Percentiles rank a stretch among this genome's conserved stretches.
phyloP scores from a whole-genome alignment of 2,113 vertebrate genomes.

The Stegastes partitus region DNA sequence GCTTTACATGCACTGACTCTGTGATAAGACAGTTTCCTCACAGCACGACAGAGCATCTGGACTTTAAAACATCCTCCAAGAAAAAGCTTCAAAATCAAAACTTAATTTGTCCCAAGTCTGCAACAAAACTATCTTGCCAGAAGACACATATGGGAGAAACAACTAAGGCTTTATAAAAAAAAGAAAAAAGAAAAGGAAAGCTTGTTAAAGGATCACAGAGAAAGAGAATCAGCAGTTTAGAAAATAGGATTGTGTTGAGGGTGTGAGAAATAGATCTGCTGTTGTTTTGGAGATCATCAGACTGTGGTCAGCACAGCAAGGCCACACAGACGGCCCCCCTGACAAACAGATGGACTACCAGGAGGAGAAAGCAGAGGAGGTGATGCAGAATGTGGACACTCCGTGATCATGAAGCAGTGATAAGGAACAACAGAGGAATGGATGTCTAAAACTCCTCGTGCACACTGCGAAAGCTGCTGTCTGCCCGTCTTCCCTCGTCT shows the following conservation, averaged over 20 bases:
- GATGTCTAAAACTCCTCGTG: slow-evolving; percentile 27
- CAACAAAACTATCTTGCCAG: slow-evolving; percentile 26
- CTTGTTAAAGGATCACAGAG: slow-evolving; percentile 46
- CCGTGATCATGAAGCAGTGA: slow-evolving; percentile 46
- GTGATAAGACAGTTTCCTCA: slow-evolving; percentile 28
- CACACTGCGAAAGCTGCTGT: slow-evolving; percentile 18
- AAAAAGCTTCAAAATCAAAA: not conserved
- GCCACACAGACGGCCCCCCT: slow-evolving; percentile 49
- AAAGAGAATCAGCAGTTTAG: slow-evolving; percentile 65
- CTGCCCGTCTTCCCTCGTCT: slow-evolving; percentile 32
- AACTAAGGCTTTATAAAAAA: slow-evolving; percentile 35
- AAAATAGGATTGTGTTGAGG: slow-evolving; percentile 59
- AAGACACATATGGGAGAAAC: slow-evolving; percentile 47
- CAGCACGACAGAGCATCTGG: not conserved
- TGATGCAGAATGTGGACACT: slow-evolving; percentile 55
- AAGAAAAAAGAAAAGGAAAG: slow-evolving; percentile 31
- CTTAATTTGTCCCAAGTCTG: not conserved
- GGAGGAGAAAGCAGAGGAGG: slow-evolving; percentile 51
- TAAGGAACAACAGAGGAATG: slow-evolving; percentile 51
- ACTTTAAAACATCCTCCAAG: slow-evolving; percentile 17
- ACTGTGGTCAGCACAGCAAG: slow-evolving; percentile 52
- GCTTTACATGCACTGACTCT: slow-evolving; percentile 33
- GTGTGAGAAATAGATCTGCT: slow-evolving; percentile 47
- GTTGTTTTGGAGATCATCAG: slow-evolving; percentile 65
- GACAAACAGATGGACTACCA: slow-evolving; percentile 67